These are phyloP conservation scores for Tinea trinotella DNA, from an alignment of 2,888 invertebrate species.

Conservation along the genomic window DNA sequence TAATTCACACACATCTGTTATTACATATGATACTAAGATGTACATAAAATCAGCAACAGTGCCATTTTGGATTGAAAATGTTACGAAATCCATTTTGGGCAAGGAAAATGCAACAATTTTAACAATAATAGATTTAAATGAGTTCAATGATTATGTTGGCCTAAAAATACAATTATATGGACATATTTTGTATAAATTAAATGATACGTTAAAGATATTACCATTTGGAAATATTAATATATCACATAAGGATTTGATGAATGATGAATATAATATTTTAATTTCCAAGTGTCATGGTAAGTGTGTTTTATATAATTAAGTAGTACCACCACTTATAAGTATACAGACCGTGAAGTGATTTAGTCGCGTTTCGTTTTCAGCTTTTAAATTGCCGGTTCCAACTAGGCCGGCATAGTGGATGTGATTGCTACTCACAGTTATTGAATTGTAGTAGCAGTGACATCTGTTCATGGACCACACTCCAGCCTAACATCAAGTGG, in stretches of 20 bases:
- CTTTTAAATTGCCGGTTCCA: too few species aligned
- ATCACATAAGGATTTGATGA: conserved; percentile 38
- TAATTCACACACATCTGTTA: conserved; percentile 28
- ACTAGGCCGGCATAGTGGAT: too few species aligned
- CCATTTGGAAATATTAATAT: conserved; percentile 41
- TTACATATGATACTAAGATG: conserved; percentile 44
- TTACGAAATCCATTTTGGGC: conserved; percentile 26
- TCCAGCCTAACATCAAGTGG: too few species aligned
- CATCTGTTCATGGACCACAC: too few species aligned
- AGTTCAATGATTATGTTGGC: conserved; percentile 33
- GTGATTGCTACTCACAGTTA: too few species aligned
- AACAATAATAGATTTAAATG: conserved; percentile 36
- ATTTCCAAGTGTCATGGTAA: too few species aligned
- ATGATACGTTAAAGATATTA: conserved; percentile 33
- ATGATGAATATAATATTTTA: conserved; percentile 42
- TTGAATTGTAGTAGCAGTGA: too few species aligned
- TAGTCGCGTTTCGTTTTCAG: too few species aligned
- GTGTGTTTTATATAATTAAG: too few species aligned
- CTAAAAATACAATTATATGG: conserved; percentile 41
- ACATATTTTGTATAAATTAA: conserved; percentile 36
- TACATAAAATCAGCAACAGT: conserved; percentile 29
- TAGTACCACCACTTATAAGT: too few species aligned
- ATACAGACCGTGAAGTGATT: too few species aligned
- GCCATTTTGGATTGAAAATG: conserved; percentile 39
- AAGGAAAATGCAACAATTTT: conserved; percentile 31